These are phyloP conservation scores for Pygoscelis antarcticus DNA, from an alignment of 2,113 vertebrate species.

Conservation along the genomic window DNA sequence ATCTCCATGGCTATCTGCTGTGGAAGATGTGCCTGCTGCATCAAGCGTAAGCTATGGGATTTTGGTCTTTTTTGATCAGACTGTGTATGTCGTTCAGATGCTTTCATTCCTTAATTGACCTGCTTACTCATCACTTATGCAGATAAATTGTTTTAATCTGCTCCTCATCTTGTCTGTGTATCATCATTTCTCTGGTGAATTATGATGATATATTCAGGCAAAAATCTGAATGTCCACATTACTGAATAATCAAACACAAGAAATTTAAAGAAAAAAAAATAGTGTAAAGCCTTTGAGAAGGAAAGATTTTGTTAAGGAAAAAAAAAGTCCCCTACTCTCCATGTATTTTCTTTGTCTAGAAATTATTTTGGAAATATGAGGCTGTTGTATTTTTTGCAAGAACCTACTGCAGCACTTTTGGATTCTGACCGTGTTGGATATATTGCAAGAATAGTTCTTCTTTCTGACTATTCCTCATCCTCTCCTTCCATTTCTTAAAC, in stretches of 20 bases:
- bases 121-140: background rate
- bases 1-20: background rate
- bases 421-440: background rate
- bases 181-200: background rate
- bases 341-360: background rate
- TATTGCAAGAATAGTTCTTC: background rate
- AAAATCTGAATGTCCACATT: background rate
- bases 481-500: background rate
- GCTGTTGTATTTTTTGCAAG: background rate
- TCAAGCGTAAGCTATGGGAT: background rate
- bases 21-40: background rate
- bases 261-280: background rate
- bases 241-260: background rate
- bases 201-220: background rate
- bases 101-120: background rate
- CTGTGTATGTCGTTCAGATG: background rate
- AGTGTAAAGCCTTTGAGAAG: background rate
- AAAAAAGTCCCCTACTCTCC: background rate
- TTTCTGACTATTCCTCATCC: background rate
- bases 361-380: background rate
- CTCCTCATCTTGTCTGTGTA: background rate
- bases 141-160: background rate
- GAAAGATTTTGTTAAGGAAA: background rate
- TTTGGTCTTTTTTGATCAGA: background rate
- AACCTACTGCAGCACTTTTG: background rate